Conservation (phyloP, 2,113 vertebrate genomes). For the Vidua macroura region DNA sequence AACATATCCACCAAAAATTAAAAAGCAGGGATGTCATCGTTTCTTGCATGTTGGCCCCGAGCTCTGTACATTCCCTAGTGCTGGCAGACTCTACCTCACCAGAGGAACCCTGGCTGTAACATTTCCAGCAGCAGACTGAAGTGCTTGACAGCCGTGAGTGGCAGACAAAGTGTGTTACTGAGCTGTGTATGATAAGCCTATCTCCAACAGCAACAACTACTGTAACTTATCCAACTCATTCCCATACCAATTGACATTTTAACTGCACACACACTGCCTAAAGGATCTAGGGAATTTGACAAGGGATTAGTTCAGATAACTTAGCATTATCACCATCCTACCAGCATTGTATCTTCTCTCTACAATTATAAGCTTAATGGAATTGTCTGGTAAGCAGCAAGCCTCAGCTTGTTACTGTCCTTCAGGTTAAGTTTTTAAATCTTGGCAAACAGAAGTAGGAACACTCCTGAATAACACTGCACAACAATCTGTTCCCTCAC, state of each 20-base stretch:
- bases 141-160: background rate
- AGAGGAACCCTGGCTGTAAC: background rate
- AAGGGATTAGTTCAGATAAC: conserved; percentile 58
- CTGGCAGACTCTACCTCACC: background rate
- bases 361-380: background rate
- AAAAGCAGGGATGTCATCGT: background rate
- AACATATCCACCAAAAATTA: background rate
- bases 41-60: background rate
- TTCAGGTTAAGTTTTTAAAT: background rate
- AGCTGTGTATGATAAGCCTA: background rate
- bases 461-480: background rate
- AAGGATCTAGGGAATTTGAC: conserved; percentile 60
- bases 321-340: background rate
- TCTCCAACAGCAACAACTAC: background rate
- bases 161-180: background rate
- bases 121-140: background rate
- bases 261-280: background rate
- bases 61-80: background rate
- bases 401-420: background rate
- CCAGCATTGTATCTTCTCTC: background rate
- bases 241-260: background rate
- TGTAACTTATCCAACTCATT: conserved; percentile 11
- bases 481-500: background rate
- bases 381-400: background rate
- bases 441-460: background rate